phyloP scores from a whole-genome alignment of 1,140 invertebrate genomes.

The Wasmannia auropunctata region DNA sequence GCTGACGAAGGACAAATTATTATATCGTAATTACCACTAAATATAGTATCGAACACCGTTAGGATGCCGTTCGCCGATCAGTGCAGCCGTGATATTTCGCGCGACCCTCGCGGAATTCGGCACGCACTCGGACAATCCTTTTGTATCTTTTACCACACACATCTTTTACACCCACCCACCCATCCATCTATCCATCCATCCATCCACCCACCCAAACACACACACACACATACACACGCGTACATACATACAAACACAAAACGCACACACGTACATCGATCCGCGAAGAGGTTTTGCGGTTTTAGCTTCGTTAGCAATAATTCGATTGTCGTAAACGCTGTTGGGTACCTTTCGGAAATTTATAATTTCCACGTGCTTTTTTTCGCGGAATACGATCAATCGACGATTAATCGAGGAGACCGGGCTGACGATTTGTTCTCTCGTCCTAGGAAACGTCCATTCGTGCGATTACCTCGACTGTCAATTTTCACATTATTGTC shows the following conservation, averaged over 20 bases:
- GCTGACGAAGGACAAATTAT: conserved; percentile 52
- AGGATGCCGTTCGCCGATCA: conserved; percentile 4
- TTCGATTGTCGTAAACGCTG: conserved; percentile 10
- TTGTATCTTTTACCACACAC: conserved; percentile 5
- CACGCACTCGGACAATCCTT: conserved; percentile 3
- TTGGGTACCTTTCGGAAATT: background rate
- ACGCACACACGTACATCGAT: background rate
- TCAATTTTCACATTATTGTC: conserved; percentile 50
- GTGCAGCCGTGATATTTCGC: background rate
- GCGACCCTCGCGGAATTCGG: conserved; percentile 4
- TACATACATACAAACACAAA: background rate
- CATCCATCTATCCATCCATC: background rate
- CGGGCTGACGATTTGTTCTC: background rate
- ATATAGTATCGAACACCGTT: background rate
- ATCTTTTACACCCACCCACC: background rate
- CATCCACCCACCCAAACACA: background rate
- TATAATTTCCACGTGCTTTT: background rate
- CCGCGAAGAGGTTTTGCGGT: background rate
- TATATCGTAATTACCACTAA: conserved; percentile 39
- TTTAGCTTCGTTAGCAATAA: conserved; percentile 45
- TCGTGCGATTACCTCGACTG: conserved; percentile 42
- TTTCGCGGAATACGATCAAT: background rate
- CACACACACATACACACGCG: background rate
- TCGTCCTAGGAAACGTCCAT: conserved; percentile 36
- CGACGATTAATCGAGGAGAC: background rate